phyloP scores from a whole-genome alignment of 2,797 vertebrate genomes.

The Sphenodon punctatus region DNA sequence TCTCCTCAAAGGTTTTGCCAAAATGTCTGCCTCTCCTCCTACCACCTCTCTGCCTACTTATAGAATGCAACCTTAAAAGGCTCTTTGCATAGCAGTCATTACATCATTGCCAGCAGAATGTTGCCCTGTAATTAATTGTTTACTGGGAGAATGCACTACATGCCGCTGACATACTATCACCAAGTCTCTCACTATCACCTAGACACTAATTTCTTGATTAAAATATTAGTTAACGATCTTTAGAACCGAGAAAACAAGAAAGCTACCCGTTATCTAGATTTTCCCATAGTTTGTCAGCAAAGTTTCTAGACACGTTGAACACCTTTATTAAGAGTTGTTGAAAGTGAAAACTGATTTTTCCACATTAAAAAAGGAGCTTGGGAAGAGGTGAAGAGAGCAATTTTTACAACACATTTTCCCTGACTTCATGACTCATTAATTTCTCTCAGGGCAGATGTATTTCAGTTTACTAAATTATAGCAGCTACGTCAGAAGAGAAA shows the following conservation, averaged over 20 bases:
- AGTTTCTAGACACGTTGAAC: slow-evolving; percentile 21
- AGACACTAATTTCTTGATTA: slow-evolving; percentile 66
- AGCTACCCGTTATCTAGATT: slow-evolving; percentile 68
- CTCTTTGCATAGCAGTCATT: slow-evolving; percentile 52
- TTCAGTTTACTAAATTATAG: slow-evolving; percentile 42
- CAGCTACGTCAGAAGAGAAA: slow-evolving; percentile 52
- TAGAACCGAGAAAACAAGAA: slow-evolving; percentile 61
- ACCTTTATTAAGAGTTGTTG: not conserved
- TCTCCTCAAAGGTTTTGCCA: slow-evolving; percentile 38
- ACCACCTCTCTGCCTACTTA: slow-evolving; percentile 40
- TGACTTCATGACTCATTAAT: slow-evolving; percentile 46
- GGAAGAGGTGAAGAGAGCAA: not conserved
- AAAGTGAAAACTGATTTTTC: not conserved
- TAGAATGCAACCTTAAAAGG: slow-evolving; percentile 33
- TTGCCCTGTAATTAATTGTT: slow-evolving; percentile 48
- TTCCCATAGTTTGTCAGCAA: slow-evolving; percentile 55
- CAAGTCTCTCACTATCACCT: slow-evolving; percentile 48
- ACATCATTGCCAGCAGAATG: slow-evolving; percentile 66
- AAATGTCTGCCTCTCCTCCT: slow-evolving; percentile 29
- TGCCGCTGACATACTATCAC: slow-evolving; percentile 36
- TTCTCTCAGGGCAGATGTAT: not conserved
- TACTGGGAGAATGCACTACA: slow-evolving; percentile 29
- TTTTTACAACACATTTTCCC: slow-evolving; percentile 20
- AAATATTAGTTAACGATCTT: slow-evolving; percentile 65
- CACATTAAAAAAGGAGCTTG: not conserved